Percentiles rank a stretch among this genome's conserved stretches.
Conservation (phyloP, 1,140 invertebrate species). For the Leptestheria dahalacensis region DNA sequence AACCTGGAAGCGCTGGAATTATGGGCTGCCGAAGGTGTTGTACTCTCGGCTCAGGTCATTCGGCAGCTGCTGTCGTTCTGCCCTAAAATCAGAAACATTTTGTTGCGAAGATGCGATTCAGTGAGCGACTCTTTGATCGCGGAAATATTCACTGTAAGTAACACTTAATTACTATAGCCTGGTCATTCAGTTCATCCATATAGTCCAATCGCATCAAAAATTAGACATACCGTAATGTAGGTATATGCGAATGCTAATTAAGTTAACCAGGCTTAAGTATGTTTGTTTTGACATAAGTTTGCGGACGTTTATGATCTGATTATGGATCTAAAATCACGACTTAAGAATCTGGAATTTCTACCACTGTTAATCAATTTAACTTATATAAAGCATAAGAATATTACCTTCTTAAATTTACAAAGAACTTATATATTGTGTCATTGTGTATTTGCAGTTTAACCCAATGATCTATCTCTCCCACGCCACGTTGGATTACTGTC, state of each 20-base stretch:
- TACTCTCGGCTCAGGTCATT: slow-evolving; percentile 21
- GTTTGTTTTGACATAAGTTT: background rate
- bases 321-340: background rate
- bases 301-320: background rate
- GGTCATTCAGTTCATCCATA: background rate
- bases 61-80: slow-evolving; percentile 23
- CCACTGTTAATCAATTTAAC: too few relatives aligned
- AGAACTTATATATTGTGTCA: too few relatives aligned
- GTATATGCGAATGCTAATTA: background rate
- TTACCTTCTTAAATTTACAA: too few relatives aligned
- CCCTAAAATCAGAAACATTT: slow-evolving; percentile 23
- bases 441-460: slow-evolving; percentile 25
- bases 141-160: slow-evolving; percentile 25
- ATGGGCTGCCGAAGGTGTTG: slow-evolving; percentile 24
- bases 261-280: background rate
- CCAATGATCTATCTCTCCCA: slow-evolving; percentile 23
- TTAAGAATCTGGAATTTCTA: background rate
- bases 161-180: background rate
- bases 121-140: slow-evolving; percentile 22
- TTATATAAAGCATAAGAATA: too few relatives aligned
- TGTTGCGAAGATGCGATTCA: slow-evolving; percentile 24
- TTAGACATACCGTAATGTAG: too few relatives aligned
- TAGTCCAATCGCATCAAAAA: too few relatives aligned
- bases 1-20: slow-evolving; percentile 24
- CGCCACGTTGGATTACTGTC: slow-evolving; percentile 24